Evolutionary conservation across 1,140 invertebrate species (phyloP), one percentile per base, ranked within the genome.

Genomic region (Ips typographus): DNA sequence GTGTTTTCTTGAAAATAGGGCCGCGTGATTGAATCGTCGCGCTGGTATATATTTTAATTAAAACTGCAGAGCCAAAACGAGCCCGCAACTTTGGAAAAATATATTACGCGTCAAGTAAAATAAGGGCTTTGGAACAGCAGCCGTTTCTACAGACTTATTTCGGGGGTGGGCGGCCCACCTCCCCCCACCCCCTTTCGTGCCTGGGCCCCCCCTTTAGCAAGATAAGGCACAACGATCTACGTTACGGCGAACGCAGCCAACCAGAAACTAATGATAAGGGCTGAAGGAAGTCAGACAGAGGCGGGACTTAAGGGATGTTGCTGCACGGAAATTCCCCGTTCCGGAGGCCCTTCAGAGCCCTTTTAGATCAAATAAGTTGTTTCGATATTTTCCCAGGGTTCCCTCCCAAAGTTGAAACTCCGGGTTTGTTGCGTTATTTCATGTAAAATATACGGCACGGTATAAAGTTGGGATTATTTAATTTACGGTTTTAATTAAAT

Each of bases 261-360:
- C 76, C 76, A 78, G 77, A 79, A 79, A 79, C 75, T 77, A 72
- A 73, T 76, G 77, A 79, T 79, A 79, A 79, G 77, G 77, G 74
- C 75, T 64, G 70, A 69, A 65, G 71, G 73, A 76, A 75, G 73
- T 75, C 71, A 70, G 59, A 68, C 72, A 73, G 69, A 65, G 72
- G 73, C 72, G 73, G 73, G 70, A 70, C 67, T 69, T 69, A 49
- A 55, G 59, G 67, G 67, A 66, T 47, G 49, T 42, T 44, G 47
- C 3, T 52, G 44, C 47, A 56, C 62, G 65, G 62, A 51, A 68
- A 58, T 51, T n/a, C 60, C 63, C 42, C 38, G 7, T 67, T 62
- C 62, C 53, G 58, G 62, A 55, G 62, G 55, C 68, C 47, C 61
- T 66, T 51, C 44, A 51, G 49, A 56, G 42, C 53, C 65, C 38